Base-by-base conservation (phyloP, 1,140 invertebrate species). In the Eubasilissa regina region DNA sequence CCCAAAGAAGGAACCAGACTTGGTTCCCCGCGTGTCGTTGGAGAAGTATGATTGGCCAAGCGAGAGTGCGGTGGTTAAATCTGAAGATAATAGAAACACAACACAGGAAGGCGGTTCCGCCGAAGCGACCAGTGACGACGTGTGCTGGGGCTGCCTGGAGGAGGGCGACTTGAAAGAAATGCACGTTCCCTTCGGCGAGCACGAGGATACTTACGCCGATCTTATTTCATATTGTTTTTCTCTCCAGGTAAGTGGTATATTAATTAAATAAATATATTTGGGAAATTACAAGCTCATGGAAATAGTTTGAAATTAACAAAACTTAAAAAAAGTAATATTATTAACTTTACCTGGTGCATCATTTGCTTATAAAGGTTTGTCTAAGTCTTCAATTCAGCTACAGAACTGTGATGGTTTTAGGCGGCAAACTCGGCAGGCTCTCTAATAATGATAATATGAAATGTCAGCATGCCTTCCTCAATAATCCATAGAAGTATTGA, bases 111-210 rank as follows among this genome's bases (percentile, higher is more conserved):
- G 13, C 6, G 6, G 55, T 15, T 15, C 55, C 35, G 60, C 6
- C 3, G 10, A 11, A 1, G n/a, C 25, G n/a, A 13, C 1, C 43
- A 21, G 13, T 21, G 21, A n/a, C 9, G 44, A 68, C 3, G 64
- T 68, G 43, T 68, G 64, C n/a, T 68, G 64, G 64, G 64, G 64
- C n/a, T 68, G 64, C 19, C 44, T 68, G 64, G 64, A 68, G 9
- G 64, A 68, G 9, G 64, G 44, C n/a, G 64, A 68, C 0, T 43
- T 68, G 13, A n/a, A 15, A 4, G 64, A 68, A 0, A 68, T 68
- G 64, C 64, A 68, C 13, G 21, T n/a, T 1, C 21, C 64, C 9
- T 68, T 68, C 43, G 47, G 45, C 44, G 43, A 68, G 17, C 44
- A 15, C 21, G 64, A 47, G n/a, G 64, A 68, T 47, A 68, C 64